Base-by-base conservation (phyloP, 2,797 vertebrate genomes). In the Pangasius sanitwongsei region DNA sequence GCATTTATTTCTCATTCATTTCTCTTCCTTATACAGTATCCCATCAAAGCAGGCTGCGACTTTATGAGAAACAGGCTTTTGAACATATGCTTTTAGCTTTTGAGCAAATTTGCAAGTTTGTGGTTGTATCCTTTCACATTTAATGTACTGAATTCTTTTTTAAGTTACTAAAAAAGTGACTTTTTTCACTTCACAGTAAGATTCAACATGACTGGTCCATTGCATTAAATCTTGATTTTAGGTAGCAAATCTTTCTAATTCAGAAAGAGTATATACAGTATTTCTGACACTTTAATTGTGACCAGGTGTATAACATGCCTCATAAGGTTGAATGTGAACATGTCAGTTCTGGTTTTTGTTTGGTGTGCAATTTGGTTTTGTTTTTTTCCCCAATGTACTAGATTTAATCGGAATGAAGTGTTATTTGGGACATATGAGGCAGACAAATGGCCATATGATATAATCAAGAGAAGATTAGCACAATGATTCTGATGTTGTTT, bases 61-160 rank as follows among this genome's bases (percentile, higher is more conserved):
- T 77, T 77, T 50, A 41, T 53, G n/a, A 77, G 44, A 53, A 77
- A 50, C 78, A 13, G 20, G 4, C 20, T 92, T 94, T 94, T 93
- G 90, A 88, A 91, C 91, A 91, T 88, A 94, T 93, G 93, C 94
- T 94, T 44, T 44, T 7, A 44, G 44, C 44, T 44, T 44, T 8
- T 91, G 93, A 94, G 93, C 92, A 87, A 93, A 96, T 95, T 94
- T 94, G 93, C 94, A 95, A 2, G 8, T 95, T 94, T 93, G 88
- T 95, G 94, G 95, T 95, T 94, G 91, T 92, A 92, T 92, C 89
- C 84, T 89, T 90, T 90, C 91, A 70, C 11, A 25, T 44, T 70
- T 83, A 65, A 34, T 61, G 6, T 53, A 16, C 44, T 55, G 50
- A 9, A 63, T 83, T 84, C 3, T 61, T 84, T 65, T 67, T 67